phyloP scores from a whole-genome alignment of 2,888 invertebrate genomes.

The Heliconius hortense region DNA sequence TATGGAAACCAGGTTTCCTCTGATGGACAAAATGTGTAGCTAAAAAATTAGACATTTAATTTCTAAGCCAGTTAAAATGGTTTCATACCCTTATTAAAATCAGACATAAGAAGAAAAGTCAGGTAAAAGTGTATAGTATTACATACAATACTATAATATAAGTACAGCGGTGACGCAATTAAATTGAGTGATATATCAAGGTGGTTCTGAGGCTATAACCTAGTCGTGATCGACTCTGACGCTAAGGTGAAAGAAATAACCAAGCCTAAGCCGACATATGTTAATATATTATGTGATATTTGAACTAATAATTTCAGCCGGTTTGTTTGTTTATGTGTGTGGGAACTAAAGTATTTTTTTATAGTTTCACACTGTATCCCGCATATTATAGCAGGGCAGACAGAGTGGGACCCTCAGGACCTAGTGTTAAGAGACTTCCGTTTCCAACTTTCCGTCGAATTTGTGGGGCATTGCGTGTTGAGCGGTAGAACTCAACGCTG shows the following conservation, averaged over 20 bases:
- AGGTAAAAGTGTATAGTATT: neutral
- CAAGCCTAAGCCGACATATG: neutral
- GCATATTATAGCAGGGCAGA: neutral
- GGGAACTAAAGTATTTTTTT: neutral
- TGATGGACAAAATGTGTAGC: too few relatives aligned
- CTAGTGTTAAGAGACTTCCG: neutral
- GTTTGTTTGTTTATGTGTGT: too few relatives aligned
- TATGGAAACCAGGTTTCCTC: neutral
- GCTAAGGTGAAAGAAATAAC: neutral
- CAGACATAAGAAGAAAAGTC: neutral
- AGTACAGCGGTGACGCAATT: conserved; percentile 24
- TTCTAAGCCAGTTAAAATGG: too few relatives aligned
- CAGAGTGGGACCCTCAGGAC: neutral
- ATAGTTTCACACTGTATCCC: neutral
- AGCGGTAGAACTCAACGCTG: neutral
- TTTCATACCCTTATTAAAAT: neutral
- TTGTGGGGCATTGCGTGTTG: neutral
- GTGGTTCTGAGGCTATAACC: conserved; percentile 47
- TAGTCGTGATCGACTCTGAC: conserved; percentile 41
- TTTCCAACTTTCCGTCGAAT: neutral
- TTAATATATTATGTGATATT: neutral
- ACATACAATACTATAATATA: conserved; percentile 2
- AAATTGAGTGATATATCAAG: conserved; percentile 38
- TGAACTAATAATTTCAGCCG: neutral
- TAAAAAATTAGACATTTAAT: neutral